Evolutionary conservation across 2,113 vertebrate genomes (phyloP), one percentile per base, ranked within the genome.

Genomic region (Nycticorax nycticorax): DNA sequence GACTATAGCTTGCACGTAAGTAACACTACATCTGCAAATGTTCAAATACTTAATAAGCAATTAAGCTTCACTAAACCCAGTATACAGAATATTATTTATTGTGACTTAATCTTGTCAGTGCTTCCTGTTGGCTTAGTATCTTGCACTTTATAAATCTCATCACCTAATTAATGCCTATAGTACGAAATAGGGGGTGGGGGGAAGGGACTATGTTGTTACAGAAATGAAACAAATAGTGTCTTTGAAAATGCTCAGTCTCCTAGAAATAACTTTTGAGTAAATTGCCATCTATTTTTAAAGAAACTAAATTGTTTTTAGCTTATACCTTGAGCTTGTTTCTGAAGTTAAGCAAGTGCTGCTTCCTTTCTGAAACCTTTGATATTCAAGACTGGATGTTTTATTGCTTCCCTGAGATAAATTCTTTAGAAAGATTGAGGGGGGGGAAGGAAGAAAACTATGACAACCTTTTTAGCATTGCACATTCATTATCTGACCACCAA

Each of bases 301-400:
- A 16, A 23, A 30, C 17, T 71, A 4, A 21, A 1, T 0, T 41
- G 21, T 53, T 48, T 57, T 77, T 43, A 45, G 9, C 9, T 73
- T 50, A 27, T 82, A 60, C 20, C 3, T 73, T 33, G 45, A 83
- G 14, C n/a, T 92, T 90, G 41, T 73, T 89, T 92, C 39, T 85
- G 53, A 93, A 79, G 35, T 83, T 77, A 47, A 41, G 79, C 39
- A 92, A 80, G 21, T 83, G 85, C 3, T 1, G 5, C 41, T 94
- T 95, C 68, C 63, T 84, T 93, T 91, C 71, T 91, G 47, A 93
- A 94, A 83, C 32, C 47, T 87, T 71, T 91, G 64, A 23, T 92
- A 71, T 86, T 82, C 33, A 73, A 52, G 71, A 84, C 27, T 83
- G 76, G 72, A 55, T 86, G 83, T 91, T 94, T 67, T 86, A 74